Conservation (phyloP, 64 coral and sea anemone genomes). For the Montipora foliosa region DNA sequence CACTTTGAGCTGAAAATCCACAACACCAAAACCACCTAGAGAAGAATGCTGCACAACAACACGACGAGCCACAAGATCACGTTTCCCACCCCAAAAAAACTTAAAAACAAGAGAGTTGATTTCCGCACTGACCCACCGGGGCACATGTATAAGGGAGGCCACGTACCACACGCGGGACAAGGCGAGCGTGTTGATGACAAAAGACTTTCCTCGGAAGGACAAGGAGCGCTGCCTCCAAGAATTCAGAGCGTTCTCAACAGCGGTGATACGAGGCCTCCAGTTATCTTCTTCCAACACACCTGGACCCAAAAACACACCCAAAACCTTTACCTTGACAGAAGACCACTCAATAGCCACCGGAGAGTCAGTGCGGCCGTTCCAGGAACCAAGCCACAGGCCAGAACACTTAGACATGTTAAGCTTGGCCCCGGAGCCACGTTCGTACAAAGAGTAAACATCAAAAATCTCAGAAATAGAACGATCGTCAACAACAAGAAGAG, state of each 20-base stretch:
- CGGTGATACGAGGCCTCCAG: background rate
- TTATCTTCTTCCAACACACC: background rate
- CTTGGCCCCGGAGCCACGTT: background rate
- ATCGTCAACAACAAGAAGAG: background rate
- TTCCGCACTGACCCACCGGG: background rate
- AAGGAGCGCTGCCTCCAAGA: background rate
- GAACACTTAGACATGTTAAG: constrained; percentile 5
- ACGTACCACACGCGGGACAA: constrained; percentile 40
- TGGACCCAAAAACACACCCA: constrained; percentile 17
- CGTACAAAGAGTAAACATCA: background rate
- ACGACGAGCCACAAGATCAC: background rate
- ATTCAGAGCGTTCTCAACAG: background rate
- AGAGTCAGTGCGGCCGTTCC: constrained; percentile 20
- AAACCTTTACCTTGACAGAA: background rate
- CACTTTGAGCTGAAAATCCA: background rate
- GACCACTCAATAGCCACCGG: constrained; percentile 20
- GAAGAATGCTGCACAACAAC: background rate
- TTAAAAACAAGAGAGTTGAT: background rate
- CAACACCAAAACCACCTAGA: constrained; percentile 17
- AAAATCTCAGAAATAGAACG: background rate
- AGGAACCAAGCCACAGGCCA: constrained; percentile 36
- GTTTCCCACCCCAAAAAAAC: constrained; percentile 34
- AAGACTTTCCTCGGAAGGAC: background rate
- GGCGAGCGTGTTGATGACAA: constrained; percentile 23
- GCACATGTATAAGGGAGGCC: background rate